Base-by-base conservation (phyloP, 37 sponge, comb jelly and placozoan species). In the Geodia barretti region DNA sequence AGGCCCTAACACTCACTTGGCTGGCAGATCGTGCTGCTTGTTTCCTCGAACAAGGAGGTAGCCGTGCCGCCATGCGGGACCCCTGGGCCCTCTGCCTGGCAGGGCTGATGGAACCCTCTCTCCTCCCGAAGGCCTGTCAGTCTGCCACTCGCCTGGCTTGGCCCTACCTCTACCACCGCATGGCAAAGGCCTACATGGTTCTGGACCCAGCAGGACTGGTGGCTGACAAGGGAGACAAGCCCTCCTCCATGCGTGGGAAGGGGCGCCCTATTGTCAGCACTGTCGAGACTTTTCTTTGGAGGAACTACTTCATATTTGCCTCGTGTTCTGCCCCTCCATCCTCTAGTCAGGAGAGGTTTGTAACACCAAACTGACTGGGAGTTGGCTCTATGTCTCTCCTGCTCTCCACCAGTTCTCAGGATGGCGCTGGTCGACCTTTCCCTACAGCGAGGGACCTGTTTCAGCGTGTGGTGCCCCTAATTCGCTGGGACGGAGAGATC, bases 221-320 rank as follows among this genome's bases (percentile, higher is more conserved):
- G 42, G 36, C 7, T 63, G 60, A 91, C 69, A 79, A 74, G 34
- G 72, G 69, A 0, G 85, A 90, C 21, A 68, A 72, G 0, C 81
- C 81, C 4, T 66, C 83, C 25, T 84, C 84, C n/a, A 37, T 88
- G 11, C 72, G 85, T 54, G 81, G 84, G 14, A 39, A 65, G 21
- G 28, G 60, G 39, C 64, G 71, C 25, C 72, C 86, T n/a, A 41
- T 76, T 47, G 60, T 85, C 43, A 88, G 75, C 68, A 74, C 78
- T 19, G 41, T 71, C n/a, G 97, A 97, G 77, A 76, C 89, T 80
- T 97, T 91, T 84, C 85, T 97, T n/a, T 94, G 92, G 90, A 80
- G 90, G 79, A 94, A 94, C 81, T 97, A 97, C 70, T 88, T 97
- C 72, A 84, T 97, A 35, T 94, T 91, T 86, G 86, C 93, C 63